phyloP scores from a whole-genome alignment of 2,113 vertebrate species.

The Cyanoderma ruficeps region DNA sequence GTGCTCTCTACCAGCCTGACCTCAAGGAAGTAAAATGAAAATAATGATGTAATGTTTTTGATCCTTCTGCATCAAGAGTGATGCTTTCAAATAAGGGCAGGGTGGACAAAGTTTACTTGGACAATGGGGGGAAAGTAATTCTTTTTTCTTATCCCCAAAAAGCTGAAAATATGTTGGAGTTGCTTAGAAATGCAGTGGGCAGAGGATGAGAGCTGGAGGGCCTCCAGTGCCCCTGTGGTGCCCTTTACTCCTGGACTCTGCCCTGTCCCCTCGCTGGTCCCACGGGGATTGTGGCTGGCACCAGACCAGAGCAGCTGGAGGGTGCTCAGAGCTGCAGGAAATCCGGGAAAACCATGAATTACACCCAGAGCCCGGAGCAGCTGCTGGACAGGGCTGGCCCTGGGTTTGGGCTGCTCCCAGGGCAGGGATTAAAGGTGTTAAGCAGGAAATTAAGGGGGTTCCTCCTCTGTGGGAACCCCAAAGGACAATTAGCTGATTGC shows the following conservation, averaged over 20 bases:
- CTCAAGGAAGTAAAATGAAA: background rate
- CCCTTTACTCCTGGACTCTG: background rate
- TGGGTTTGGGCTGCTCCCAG: accelerated
- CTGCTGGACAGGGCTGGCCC: accelerated
- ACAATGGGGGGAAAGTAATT: background rate
- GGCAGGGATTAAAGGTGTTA: accelerated
- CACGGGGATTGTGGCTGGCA: background rate
- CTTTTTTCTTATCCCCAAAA: background rate
- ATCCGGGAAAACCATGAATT: background rate
- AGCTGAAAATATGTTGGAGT: background rate
- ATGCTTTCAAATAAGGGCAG: background rate
- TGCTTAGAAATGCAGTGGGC: background rate
- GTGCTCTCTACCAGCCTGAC: background rate
- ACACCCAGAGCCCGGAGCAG: background rate
- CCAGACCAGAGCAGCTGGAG: background rate
- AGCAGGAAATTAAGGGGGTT: background rate
- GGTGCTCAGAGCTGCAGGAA: background rate
- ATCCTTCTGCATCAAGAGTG: background rate
- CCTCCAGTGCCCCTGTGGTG: accelerated
- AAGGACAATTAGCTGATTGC: background rate
- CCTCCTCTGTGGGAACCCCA: too few relatives aligned
- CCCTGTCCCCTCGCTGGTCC: accelerated
- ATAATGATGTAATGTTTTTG: background rate
- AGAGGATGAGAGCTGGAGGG: background rate
- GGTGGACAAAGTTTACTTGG: background rate